Evolutionary conservation across 2,888 invertebrate genomes (phyloP).

Genomic region (Eledone cirrhosa): DNA sequence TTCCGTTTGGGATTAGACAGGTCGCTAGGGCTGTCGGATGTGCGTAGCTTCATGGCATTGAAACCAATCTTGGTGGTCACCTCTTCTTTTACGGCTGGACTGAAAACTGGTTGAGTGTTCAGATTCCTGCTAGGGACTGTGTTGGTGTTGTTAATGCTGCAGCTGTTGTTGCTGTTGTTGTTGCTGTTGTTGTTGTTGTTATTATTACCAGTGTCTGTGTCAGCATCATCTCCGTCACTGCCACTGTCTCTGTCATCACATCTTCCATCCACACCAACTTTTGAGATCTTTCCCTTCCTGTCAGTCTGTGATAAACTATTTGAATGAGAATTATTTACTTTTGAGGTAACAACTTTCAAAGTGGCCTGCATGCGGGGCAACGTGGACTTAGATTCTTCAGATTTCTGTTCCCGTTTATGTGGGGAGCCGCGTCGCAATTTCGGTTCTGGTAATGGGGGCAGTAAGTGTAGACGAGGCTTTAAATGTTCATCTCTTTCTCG

Average conservation of each 20-base stretch:
- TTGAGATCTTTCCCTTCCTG: background rate
- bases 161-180: background rate
- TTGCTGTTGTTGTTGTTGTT: too few species aligned
- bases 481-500: constrained; percentile 84
- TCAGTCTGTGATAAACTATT: constrained; percentile 17
- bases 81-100: constrained; percentile 46
- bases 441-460: constrained; percentile 35
- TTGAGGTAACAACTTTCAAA: constrained; percentile 37
- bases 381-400: constrained; percentile 36
- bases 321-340: constrained; percentile 17
- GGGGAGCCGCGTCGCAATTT: constrained; percentile 34
- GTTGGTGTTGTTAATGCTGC: constrained; percentile 31
- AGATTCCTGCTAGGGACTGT: constrained; percentile 36
- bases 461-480: constrained; percentile 81
- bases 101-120: constrained; percentile 46
- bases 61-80: constrained; percentile 50
- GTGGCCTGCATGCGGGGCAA: constrained; percentile 52
- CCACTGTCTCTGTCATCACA: background rate
- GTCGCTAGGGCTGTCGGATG: constrained; percentile 41
- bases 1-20: constrained; percentile 69
- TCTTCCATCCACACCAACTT: background rate
- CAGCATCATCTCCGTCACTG: background rate
- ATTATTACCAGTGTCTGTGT: too few species aligned
- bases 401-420: constrained; percentile 40
- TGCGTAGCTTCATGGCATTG: constrained; percentile 55